Conservation (phyloP, 2,888 invertebrate species). For the Noctua pronuba region DNA sequence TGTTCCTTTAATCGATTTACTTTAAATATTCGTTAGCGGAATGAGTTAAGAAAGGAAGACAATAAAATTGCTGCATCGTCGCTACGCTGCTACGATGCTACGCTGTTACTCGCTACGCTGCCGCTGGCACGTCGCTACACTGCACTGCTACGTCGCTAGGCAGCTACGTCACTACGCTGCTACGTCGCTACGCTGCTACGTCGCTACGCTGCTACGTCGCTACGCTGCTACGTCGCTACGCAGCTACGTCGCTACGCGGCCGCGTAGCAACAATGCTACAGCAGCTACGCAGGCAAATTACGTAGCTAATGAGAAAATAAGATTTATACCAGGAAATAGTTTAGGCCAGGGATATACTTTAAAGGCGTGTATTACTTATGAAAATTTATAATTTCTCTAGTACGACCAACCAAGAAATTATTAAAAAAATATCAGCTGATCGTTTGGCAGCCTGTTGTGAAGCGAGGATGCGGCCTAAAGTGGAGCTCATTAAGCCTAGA, state of each 20-base stretch:
- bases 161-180: background rate
- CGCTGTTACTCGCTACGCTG: background rate
- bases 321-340: background rate
- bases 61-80: background rate
- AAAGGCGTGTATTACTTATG: background rate
- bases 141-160: background rate
- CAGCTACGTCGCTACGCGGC: background rate
- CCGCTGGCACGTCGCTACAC: background rate
- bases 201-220: background rate
- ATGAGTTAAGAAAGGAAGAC: background rate
- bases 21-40: background rate
- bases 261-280: background rate
- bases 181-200: background rate
- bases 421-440: background rate
- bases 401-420: background rate
- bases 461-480: background rate
- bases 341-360: background rate
- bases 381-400: background rate
- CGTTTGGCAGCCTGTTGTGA: background rate
- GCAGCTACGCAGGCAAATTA: background rate
- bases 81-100: background rate
- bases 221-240: background rate
- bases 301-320: background rate
- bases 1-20: slow-evolving; percentile 11
- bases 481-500: background rate